A percentile compares a stretch with the other conserved stretches of the same genome.
Conservation (phyloP, 23 tunicate genomes). For the Styela clava region DNA sequence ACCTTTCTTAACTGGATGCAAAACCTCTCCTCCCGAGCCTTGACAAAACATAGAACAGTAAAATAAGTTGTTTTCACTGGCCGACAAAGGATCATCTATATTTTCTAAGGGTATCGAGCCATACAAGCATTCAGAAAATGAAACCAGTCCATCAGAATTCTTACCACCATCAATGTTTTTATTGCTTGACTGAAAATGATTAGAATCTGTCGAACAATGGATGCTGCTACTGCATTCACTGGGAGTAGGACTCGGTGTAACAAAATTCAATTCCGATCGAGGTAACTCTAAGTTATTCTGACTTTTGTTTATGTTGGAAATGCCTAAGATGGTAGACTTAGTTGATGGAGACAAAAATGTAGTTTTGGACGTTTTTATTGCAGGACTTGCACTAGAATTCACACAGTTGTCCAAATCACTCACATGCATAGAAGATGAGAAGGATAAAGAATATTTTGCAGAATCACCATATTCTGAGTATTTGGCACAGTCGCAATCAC, state of each 20-base stretch:
- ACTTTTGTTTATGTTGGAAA: neutral
- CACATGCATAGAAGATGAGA: neutral
- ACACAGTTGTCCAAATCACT: neutral
- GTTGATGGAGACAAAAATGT: neutral
- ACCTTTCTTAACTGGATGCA: constrained; percentile 10
- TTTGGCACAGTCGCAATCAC: neutral
- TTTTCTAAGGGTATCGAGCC: constrained; percentile 2
- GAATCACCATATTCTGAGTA: neutral
- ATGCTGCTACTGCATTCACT: constrained; percentile 87
- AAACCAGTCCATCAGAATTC: constrained; percentile 57
- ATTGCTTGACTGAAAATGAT: constrained; percentile 15
- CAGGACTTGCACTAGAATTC: neutral
- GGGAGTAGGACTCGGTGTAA: constrained; percentile 84
- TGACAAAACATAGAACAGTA: constrained; percentile 69
- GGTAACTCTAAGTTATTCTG: neutral
- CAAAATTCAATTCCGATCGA: constrained; percentile 19
- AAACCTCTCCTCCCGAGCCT: constrained; percentile 33
- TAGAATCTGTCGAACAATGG: constrained; percentile 41
- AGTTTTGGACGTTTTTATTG: neutral
- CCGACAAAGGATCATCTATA: constrained; percentile 9
- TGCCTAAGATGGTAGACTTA: neutral
- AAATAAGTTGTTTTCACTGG: constrained; percentile 43
- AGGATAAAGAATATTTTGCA: neutral
- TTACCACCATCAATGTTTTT: constrained; percentile 34
- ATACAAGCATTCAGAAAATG: constrained; percentile 73